Evolutionary conservation across 1,140 invertebrate genomes (phyloP).

Genomic region (Nylanderia fulva): DNA sequence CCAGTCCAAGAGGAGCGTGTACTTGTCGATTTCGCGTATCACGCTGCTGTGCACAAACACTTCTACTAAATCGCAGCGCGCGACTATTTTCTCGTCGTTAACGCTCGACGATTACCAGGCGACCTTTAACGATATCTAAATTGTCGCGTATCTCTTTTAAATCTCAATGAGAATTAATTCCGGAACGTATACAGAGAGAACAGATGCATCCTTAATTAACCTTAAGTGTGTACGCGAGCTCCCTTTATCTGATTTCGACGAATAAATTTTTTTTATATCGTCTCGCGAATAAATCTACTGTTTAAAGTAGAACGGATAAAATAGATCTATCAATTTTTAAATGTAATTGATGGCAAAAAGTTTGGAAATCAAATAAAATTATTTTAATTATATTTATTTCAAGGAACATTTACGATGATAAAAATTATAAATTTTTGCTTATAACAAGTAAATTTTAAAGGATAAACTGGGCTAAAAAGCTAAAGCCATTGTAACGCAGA

Average conservation of each 20-base stretch:
- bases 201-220: slow-evolving; percentile 25
- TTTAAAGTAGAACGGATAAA: slow-evolving; percentile 3
- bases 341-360: background rate
- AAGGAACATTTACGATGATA: too few species aligned
- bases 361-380: too few species aligned
- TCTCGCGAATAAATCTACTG: background rate
- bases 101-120: slow-evolving; percentile 17
- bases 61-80: slow-evolving; percentile 50
- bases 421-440: too few species aligned
- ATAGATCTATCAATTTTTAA: background rate
- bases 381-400: too few species aligned
- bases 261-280: slow-evolving; percentile 10
- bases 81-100: slow-evolving; percentile 18
- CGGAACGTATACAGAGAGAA: background rate
- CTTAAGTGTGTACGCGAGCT: background rate
- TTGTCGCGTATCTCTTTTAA: background rate
- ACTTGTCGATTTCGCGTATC: slow-evolving; percentile 68
- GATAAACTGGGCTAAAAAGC: too few species aligned
- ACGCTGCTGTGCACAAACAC: slow-evolving; percentile 23
- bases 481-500: too few species aligned
- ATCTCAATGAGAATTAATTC: slow-evolving; percentile 15
- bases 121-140: slow-evolving; percentile 36
- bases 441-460: too few species aligned
- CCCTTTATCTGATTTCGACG: slow-evolving; percentile 26
- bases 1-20: slow-evolving; percentile 48